These are phyloP conservation scores for Calyptommatus sinebrachiatus DNA, from an alignment of 2,113 vertebrate genomes.

Conservation along the genomic window DNA sequence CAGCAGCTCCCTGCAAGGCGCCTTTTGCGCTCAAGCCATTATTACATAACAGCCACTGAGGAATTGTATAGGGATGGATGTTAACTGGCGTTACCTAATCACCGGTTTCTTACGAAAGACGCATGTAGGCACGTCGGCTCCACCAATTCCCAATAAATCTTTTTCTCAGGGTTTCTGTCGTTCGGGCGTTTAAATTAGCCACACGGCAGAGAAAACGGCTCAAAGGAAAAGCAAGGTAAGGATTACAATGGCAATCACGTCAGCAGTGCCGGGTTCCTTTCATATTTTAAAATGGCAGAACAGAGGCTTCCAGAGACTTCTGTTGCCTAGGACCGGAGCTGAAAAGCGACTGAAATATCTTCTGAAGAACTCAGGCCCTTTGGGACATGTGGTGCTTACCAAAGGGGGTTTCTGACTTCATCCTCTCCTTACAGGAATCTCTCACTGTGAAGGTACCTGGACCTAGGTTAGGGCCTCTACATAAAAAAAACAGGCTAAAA, in stretches of 20 bases:
- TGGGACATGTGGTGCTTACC: not conserved
- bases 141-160: not conserved
- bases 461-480: not conserved
- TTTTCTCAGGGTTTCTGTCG: not conserved
- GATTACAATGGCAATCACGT: not conserved
- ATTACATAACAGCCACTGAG: not conserved
- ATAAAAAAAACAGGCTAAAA: too few relatives aligned
- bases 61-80: not conserved
- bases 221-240: not conserved
- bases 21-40: not conserved
- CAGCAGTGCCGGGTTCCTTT: not conserved
- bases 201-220: too few relatives aligned
- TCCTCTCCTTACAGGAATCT: not conserved
- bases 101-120: not conserved
- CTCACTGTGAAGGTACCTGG: not conserved
- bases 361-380: too few relatives aligned
- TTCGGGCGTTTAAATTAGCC: not conserved
- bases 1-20: not conserved
- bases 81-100: slow-evolving; percentile 1
- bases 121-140: not conserved
- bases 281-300: not conserved
- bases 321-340: not conserved
- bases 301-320: not conserved
- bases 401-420: not conserved
- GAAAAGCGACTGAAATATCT: too few relatives aligned